Conservation (phyloP, 2,888 invertebrate species). For the Protodeltote pygarga region DNA sequence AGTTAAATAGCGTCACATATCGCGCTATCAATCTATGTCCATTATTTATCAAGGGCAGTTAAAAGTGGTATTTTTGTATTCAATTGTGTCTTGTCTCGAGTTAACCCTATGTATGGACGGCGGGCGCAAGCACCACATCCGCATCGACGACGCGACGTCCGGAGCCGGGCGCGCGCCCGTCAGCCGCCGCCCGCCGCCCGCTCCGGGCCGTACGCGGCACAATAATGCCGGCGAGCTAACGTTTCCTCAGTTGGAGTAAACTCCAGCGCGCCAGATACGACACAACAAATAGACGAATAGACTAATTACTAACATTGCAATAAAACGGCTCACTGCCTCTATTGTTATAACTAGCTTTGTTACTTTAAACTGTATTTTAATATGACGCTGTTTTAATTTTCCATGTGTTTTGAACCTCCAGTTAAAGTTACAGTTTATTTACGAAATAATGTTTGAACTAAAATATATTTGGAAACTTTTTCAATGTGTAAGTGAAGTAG, state of each 20-base stretch:
- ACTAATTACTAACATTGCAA: conserved; percentile 31
- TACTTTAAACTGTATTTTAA: not conserved
- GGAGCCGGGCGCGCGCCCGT: not conserved
- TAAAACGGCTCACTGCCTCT: conserved; percentile 10
- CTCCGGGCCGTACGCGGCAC: conserved; percentile 33
- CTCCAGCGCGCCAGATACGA: conserved; percentile 25
- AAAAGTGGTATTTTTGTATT: not conserved
- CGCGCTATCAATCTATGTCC: too few relatives aligned
- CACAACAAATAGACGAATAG: conserved; percentile 23
- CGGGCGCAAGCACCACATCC: not conserved
- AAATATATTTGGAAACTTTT: not conserved
- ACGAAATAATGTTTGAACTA: not conserved
- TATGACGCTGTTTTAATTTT: not conserved
- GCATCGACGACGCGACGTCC: conserved; percentile 1
- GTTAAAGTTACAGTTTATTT: not conserved
- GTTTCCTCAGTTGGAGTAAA: conserved; percentile 49
- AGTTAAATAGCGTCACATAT: too few relatives aligned
- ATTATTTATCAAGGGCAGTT: too few relatives aligned
- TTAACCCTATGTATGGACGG: conserved; percentile 4
- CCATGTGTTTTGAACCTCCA: not conserved
- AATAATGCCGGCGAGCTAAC: conserved; percentile 34
- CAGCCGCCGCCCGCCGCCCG: not conserved
- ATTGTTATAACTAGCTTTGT: conserved; percentile 5
- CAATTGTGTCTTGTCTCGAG: not conserved
- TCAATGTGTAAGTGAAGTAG: too few relatives aligned